These are phyloP conservation scores for Pyrgus malvae DNA, from an alignment of 2,888 invertebrate species.

Conservation along the genomic window DNA sequence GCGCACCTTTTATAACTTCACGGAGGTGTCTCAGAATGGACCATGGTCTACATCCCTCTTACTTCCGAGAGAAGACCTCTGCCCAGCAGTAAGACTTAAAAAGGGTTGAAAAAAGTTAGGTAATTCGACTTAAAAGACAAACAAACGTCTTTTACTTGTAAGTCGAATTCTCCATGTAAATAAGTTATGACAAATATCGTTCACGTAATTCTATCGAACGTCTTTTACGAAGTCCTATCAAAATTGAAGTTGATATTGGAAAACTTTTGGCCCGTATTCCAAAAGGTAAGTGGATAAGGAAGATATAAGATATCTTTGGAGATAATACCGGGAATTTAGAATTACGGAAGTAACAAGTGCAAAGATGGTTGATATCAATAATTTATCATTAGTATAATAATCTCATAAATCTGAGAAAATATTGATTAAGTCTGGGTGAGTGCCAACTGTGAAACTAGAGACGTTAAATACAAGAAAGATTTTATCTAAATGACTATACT, in stretches of 20 bases:
- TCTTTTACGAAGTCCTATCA: conserved; percentile 6
- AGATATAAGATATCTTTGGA: conserved; percentile 1
- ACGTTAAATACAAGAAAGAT: too few species aligned
- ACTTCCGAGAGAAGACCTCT: too few species aligned
- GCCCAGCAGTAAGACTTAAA: too few species aligned
- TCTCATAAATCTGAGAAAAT: not conserved
- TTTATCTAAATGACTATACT: too few species aligned
- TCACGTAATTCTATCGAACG: not conserved
- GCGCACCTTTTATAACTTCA: too few species aligned
- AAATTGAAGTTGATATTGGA: conserved; percentile 19
- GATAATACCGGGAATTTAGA: not conserved
- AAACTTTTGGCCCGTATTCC: conserved; percentile 5
- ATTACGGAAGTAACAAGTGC: conserved; percentile 1
- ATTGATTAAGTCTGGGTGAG: conserved; percentile 10
- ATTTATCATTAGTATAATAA: conserved; percentile 11
- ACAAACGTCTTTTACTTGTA: too few species aligned
- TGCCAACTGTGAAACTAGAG: conserved; percentile 7
- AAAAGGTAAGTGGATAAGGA: not conserved
- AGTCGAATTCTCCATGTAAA: too few species aligned
- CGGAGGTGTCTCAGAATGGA: too few species aligned
- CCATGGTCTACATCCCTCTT: too few species aligned
- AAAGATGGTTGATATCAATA: conserved; percentile 8
- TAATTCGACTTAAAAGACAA: too few species aligned
- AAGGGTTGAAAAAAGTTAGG: too few species aligned
- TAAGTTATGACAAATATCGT: not conserved